Base-by-base conservation (phyloP, 2,797 vertebrate genomes). In the Knipowitschia caucasica region DNA sequence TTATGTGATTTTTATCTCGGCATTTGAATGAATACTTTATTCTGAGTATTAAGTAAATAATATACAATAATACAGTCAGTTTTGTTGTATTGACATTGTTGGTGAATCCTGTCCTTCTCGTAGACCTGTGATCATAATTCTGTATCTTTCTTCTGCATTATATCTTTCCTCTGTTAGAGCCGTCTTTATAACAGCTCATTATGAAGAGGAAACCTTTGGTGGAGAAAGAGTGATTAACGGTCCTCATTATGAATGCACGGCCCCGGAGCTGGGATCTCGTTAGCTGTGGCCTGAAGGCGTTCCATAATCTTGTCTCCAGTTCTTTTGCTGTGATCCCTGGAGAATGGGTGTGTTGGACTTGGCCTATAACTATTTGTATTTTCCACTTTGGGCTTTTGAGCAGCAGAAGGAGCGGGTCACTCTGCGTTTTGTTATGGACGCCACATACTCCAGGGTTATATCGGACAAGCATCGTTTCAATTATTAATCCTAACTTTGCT, bases 261-360 rank as follows among this genome's bases (percentile, higher is more conserved):
- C 35, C 31, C 10, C 14, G 7, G 69, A 64, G 64, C 73, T 82
- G 64, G 82, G 83, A 82, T 80, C 80, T 82, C 62, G 75, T 84
- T 83, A 83, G 76, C 64, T 69, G 43, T 60, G 59, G 64, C 67
- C 67, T 73, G 63, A 64, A 75, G 70, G 71, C 77, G 71, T 83
- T 80, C 77, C 78, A 69, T 83, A 83, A 88, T 84, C 80, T 80
- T 75, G 80, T 86, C 71, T 86, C 78, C 82, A 87, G 79, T 69
- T 78, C 26, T 46, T 65, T 77, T 80, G 75, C 79, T 66, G 4
- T 62, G 76, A 77, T 89, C 89, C 86, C 89, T 66, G 73, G 89
- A 88, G 88, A 71, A 82, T 84, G 87, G 88, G 89, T 85, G 87
- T 83, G 77, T 26, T 27, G 34, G 57, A 81, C 82, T 76, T 82